Conservation (phyloP, 2,797 vertebrate genomes). For the Cyprinella venusta region DNA sequence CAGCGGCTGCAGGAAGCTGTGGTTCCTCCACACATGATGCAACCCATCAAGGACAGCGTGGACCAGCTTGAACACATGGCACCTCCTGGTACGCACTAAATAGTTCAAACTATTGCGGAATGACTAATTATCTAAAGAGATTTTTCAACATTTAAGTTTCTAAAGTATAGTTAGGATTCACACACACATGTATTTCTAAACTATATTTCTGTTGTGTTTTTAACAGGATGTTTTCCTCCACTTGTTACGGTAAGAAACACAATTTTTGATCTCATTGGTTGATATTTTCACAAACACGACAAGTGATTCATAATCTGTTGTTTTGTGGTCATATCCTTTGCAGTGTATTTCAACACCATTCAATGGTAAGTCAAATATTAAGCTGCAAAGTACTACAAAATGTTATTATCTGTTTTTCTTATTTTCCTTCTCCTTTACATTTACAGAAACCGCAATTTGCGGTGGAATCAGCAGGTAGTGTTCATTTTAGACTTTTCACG, state of each 20-base stretch:
- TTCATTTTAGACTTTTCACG: neutral
- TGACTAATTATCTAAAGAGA: too few species aligned
- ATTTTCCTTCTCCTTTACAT: neutral
- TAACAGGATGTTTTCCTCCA: slow-evolving; percentile 35
- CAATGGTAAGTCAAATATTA: slow-evolving; percentile 64
- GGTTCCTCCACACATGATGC: slow-evolving; percentile 33
- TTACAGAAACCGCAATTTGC: slow-evolving; percentile 57
- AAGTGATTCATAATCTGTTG: neutral
- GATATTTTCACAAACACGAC: neutral
- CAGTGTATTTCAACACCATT: slow-evolving; percentile 67
- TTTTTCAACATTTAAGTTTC: neutral
- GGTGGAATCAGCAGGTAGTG: slow-evolving; percentile 68
- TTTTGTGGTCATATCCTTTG: slow-evolving; percentile 29
- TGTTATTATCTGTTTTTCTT: neutral
- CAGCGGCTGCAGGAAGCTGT: slow-evolving; percentile 14
- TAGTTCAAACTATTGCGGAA: too few species aligned
- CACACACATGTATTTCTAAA: neutral
- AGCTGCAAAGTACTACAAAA: neutral
- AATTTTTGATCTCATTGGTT: neutral
- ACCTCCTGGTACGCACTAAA: slow-evolving; percentile 32
- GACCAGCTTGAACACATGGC: slow-evolving; percentile 10
- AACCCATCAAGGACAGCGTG: neutral
- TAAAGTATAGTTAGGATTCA: neutral
- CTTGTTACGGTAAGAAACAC: slow-evolving; percentile 7
- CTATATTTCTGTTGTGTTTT: neutral